These are phyloP conservation scores for Drosophila eugracilis DNA, from an alignment of 1,140 invertebrate species.

Conservation along the genomic window DNA sequence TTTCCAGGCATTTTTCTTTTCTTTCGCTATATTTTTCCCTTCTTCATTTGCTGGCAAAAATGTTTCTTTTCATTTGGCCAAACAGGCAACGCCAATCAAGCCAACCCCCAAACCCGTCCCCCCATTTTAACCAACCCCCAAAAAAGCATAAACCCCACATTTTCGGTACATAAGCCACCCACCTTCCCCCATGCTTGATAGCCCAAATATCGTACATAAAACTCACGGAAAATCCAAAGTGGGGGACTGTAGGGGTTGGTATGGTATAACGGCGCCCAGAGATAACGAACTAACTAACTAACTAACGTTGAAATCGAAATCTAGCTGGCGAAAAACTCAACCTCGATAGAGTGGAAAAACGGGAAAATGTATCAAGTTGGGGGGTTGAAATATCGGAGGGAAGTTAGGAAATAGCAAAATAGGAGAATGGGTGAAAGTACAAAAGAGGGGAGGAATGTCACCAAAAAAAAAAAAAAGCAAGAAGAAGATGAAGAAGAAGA, in stretches of 20 bases:
- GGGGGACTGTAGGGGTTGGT: slow-evolving; percentile 25
- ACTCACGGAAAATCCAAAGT: slow-evolving; percentile 14
- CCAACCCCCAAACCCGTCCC: slow-evolving; percentile 21
- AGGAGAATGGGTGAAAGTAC: slow-evolving; percentile 16
- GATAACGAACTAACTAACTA: slow-evolving; percentile 81
- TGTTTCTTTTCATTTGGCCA: slow-evolving; percentile 70
- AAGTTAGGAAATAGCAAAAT: background rate
- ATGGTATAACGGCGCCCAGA: slow-evolving; percentile 29
- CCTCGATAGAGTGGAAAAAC: slow-evolving; percentile 4
- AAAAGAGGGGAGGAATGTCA: slow-evolving; percentile 9
- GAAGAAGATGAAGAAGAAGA: background rate
- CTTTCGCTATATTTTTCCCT: slow-evolving; percentile 30
- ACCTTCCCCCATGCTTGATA: slow-evolving; percentile 7
- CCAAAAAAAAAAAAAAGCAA: background rate
- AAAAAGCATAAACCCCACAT: slow-evolving; percentile 4
- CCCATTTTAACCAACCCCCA: slow-evolving; percentile 5
- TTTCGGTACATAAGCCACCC: slow-evolving; percentile 41
- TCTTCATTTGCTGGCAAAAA: slow-evolving; percentile 73
- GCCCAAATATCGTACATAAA: slow-evolving; percentile 66
- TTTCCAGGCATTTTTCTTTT: slow-evolving; percentile 52
- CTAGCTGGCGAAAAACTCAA: slow-evolving; percentile 36
- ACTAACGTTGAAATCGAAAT: slow-evolving; percentile 73
- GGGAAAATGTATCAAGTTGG: background rate
- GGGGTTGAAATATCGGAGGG: slow-evolving; percentile 7
- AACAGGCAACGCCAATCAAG: slow-evolving; percentile 66